A percentile compares a stretch with the other conserved stretches of the same genome.
These are phyloP conservation scores for Drosophila kambysellisi DNA, from an alignment of 2,888 invertebrate genomes.

Conservation along the genomic window DNA sequence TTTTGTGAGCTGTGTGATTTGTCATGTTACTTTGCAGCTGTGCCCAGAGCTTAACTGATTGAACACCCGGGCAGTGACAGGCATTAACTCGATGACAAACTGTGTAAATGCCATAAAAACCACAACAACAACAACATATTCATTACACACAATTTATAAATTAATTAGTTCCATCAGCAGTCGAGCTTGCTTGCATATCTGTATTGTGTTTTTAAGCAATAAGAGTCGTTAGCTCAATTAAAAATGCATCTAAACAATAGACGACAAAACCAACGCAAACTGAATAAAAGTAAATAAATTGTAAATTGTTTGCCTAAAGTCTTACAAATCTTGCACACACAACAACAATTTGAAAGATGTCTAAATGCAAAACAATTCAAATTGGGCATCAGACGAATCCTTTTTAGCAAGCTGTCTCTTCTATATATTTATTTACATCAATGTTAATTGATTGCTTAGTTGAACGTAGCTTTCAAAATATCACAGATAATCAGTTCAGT, in stretches of 20 bases:
- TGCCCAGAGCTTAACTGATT: slow-evolving; percentile 55
- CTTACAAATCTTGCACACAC: neutral
- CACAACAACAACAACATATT: slow-evolving; percentile 4
- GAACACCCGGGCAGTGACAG: slow-evolving; percentile 46
- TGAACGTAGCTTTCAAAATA: neutral
- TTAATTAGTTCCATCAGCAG: slow-evolving; percentile 28
- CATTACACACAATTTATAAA: slow-evolving; percentile 29
- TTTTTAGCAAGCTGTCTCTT: no score
- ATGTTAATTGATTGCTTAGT: neutral
- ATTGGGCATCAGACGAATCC: no score
- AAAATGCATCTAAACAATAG: slow-evolving; percentile 35
- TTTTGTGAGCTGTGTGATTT: slow-evolving; percentile 24
- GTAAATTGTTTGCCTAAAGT: slow-evolving; percentile 55
- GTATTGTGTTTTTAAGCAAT: slow-evolving; percentile 7
- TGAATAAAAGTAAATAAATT: slow-evolving; percentile 48
- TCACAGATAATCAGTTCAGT: no score
- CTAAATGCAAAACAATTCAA: neutral
- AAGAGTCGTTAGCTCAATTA: slow-evolving; percentile 24
- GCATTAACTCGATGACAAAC: slow-evolving; percentile 33
- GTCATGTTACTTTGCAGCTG: slow-evolving; percentile 10
- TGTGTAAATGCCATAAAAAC: neutral
- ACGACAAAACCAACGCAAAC: slow-evolving; percentile 22
- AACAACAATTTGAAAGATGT: neutral
- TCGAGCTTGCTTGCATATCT: neutral
- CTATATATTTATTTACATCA: neutral